These are phyloP conservation scores for Lophotriccus pileatus DNA, from an alignment of 2,797 vertebrate species.

Conservation along the genomic window DNA sequence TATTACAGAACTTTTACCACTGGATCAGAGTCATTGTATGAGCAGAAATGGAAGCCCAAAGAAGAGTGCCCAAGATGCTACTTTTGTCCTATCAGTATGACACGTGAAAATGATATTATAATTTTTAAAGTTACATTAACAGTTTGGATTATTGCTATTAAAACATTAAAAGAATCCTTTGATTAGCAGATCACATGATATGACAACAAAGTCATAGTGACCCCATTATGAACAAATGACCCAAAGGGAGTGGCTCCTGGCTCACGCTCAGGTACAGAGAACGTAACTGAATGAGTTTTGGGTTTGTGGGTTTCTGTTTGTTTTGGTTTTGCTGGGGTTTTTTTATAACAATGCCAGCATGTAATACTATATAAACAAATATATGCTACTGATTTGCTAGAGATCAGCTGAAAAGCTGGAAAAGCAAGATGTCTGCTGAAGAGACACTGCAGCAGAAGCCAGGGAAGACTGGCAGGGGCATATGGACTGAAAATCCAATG, in stretches of 20 bases:
- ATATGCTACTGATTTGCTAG: background rate
- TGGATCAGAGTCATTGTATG: fast-evolving
- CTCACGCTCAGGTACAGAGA: conserved; percentile 39
- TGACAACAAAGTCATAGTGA: background rate
- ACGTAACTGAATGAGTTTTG: conserved; percentile 49
- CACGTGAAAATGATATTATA: fast-evolving
- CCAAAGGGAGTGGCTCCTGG: background rate
- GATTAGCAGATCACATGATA: background rate
- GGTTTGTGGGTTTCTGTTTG: background rate
- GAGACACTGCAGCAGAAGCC: background rate
- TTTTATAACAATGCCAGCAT: background rate
- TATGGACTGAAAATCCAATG: background rate
- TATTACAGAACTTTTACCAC: background rate
- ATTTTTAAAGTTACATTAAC: background rate
- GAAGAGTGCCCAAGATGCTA: background rate
- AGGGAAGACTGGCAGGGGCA: background rate
- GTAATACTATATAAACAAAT: background rate
- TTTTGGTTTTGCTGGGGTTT: background rate
- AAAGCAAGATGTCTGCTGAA: conserved; percentile 15
- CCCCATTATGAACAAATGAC: background rate
- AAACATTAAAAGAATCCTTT: background rate
- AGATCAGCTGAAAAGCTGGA: background rate
- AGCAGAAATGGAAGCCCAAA: background rate
- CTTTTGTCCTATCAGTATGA: background rate
- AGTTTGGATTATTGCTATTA: background rate